Base-by-base conservation (phyloP, 2,797 vertebrate genomes). In the Myotis findleyi region DNA sequence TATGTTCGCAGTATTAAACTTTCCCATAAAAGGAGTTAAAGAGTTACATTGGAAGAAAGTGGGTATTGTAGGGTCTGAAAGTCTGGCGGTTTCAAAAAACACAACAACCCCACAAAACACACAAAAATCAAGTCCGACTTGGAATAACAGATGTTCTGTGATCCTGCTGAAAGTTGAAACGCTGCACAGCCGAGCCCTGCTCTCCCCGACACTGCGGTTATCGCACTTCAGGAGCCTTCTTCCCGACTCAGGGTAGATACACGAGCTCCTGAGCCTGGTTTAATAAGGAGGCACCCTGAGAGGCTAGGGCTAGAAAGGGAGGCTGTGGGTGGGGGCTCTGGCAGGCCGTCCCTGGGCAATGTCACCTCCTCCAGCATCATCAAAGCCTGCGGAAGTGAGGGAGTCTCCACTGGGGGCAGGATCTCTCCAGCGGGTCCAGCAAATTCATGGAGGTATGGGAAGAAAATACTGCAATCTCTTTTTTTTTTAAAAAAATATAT, bases 21-120 rank as follows among this genome's bases (percentile, higher is more conserved):
- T 98, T 98, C 97, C 98, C 98, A 98, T 98, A 98, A 98, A 98
- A 98, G 98, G 98, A 98, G 71, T 92, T 97, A 94, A 98, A 95
- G 93, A 98, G 96, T 66, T 95, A 96, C 98, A 97, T 96, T 84
- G 0, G 97, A 97, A 98, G 98, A 98, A 98, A 98, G 97, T 97
- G 98, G 97, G 98, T 98, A 98, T 96, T 98, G 97, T 98, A 97
- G 93, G 96, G 96, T 97, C 98, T 98, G 95, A 97, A 98, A 98
- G 97, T 97, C 98, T 98, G 97, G 98, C 95, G 76, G 96, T 95
- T 96, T 81, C 14, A 94, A 98, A 97, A 97, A 98, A 97, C 97
- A 97, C 36, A 97, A 98, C 96, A 97, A 27, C 30, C 27, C 30
- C 59, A 62, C 59, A 23, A 23, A 23, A 62, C 59, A 62, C 59